Conservation (phyloP, 1,140 invertebrate genomes). For the Bombus haemorrhoidalis region DNA sequence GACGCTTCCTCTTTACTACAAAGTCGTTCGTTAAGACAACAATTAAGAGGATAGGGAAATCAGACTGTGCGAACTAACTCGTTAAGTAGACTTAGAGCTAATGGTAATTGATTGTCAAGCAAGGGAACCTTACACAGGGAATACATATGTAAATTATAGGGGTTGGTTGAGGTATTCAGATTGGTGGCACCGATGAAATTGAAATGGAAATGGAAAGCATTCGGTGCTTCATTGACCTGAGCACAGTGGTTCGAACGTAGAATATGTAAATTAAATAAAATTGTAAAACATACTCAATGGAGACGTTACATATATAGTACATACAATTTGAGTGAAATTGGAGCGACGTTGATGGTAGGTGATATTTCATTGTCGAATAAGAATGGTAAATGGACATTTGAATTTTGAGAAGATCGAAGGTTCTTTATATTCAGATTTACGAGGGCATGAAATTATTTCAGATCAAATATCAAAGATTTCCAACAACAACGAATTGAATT, state of each 20-base stretch:
- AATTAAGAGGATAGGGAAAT: background rate
- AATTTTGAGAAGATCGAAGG: background rate
- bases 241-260: background rate
- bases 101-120: background rate
- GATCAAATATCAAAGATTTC: background rate
- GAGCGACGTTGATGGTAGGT: background rate
- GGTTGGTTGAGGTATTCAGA: background rate
- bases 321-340: background rate
- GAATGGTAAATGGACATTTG: background rate
- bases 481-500: background rate
- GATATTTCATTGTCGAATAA: background rate
- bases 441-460: background rate
- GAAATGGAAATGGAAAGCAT: slow-evolving; percentile 9
- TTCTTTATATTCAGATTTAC: background rate
- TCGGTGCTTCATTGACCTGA: background rate
- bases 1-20: background rate
- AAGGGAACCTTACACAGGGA: background rate
- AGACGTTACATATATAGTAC: no score
- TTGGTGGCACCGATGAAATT: background rate
- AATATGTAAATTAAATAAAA: background rate
- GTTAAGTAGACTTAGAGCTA: background rate
- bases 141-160: slow-evolving; percentile 1
- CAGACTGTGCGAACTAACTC: background rate
- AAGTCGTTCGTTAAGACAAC: background rate
- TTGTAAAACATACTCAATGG: background rate